Conservation (phyloP, 2,113 vertebrate genomes). For the Vicugna pacos region DNA sequence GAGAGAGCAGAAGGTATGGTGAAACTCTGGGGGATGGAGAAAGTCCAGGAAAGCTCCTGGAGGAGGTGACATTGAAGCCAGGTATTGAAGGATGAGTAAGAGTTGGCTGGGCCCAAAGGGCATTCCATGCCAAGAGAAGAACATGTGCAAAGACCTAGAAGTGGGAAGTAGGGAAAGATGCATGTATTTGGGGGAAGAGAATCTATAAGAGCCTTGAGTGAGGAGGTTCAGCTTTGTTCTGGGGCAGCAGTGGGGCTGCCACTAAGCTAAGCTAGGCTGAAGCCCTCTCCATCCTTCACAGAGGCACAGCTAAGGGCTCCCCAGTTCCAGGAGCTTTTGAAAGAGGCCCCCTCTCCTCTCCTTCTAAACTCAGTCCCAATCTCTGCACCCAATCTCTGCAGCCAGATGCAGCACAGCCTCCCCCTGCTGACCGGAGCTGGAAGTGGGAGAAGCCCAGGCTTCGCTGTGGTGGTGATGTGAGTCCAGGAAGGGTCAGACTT, state of each 20-base stretch:
- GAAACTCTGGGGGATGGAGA: not conserved
- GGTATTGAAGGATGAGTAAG: not conserved
- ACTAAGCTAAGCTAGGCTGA: not conserved
- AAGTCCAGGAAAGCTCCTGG: slow-evolving; percentile 1
- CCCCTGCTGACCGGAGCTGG: slow-evolving; percentile 60
- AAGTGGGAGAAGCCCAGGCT: not conserved
- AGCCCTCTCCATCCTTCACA: not conserved
- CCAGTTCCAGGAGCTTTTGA: not conserved
- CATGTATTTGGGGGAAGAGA: not conserved
- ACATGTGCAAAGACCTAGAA: not conserved
- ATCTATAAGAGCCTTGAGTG: not conserved
- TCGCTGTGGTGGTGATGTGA: rapidly evolving
- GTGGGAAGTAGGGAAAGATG: not conserved
- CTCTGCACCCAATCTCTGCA: not conserved
- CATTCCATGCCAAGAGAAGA: not conserved
- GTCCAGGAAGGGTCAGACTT: not conserved
- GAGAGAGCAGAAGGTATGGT: not conserved
- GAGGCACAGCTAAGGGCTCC: not conserved
- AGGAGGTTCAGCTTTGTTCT: not conserved
- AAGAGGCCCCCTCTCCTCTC: not conserved
- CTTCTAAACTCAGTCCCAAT: not conserved
- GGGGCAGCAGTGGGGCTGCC: not conserved
- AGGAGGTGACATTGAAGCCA: slow-evolving; percentile 9
- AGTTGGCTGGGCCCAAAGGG: not conserved
- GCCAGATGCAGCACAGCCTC: slow-evolving; percentile 51